Evolutionary conservation across 2,113 vertebrate genomes (phyloP), one percentile per base, ranked within the genome.

Genomic region (Nanorana parkeri): DNA sequence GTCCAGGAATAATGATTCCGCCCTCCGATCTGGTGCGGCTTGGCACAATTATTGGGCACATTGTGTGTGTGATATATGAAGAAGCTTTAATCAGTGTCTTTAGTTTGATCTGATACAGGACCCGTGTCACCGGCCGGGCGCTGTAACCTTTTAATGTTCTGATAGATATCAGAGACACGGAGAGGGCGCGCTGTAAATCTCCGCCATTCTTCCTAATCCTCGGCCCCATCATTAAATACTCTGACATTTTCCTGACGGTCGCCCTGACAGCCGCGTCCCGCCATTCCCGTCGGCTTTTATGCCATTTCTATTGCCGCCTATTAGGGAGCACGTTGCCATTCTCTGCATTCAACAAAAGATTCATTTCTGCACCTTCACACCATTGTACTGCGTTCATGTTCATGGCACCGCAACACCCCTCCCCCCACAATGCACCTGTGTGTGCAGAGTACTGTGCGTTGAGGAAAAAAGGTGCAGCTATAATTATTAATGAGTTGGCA

Each of bases 101-200:
- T 15, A 58, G 52, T 32, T 58, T 32, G 20, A 73, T 73, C 15
- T 47, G 67, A 68, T 68, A 47, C n/a, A 56, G 69, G 56, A 56
- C 58, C 71, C 71, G 17, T 28, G 68, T 54, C 68, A 20, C n/a
- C 19, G 28, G 54, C 20, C n/a, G n/a, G 32, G 23, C 56, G 17
- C 52, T 4, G 26, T 73, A 73, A 73, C 71, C 71, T 73, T n/a
- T 73, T 73, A 73, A 58, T 58, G 26, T 28, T 56, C 71, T 20
- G 15, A n/a, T 58, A 26, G 21, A 73, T 56, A 73, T 73, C 54
- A 73, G 52, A 73, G 58, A 32, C 58, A 73, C 19, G 4, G 71
- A 73, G 19, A 67, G 16, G 24, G 26, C 13, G 7, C 8, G 65
- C 32, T n/a, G 26, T 73, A 73, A 73, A 73, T 73, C 71, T 56